These are phyloP conservation scores for Sinocyclocheilus anophthalmus DNA, from an alignment of 2,113 vertebrate species.

Conservation along the genomic window DNA sequence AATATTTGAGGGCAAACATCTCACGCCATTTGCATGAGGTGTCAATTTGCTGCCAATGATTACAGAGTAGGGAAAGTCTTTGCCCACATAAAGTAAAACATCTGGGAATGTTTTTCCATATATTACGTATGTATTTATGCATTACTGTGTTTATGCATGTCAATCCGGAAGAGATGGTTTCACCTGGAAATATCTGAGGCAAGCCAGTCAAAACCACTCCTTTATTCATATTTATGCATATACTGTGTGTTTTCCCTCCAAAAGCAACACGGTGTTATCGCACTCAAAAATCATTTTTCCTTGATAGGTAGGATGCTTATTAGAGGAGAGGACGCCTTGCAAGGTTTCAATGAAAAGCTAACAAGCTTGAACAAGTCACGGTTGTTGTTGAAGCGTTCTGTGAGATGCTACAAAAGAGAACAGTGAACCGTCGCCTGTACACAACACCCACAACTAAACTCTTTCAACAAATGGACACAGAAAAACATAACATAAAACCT, in stretches of 20 bases:
- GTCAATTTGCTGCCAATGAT: conserved; percentile 58
- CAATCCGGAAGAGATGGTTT: conserved; percentile 44
- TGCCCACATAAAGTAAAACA: conserved; percentile 57
- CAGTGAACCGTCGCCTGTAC: not conserved
- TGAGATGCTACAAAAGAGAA: not conserved
- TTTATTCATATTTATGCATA: conserved; percentile 54
- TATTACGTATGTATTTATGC: conserved; percentile 66
- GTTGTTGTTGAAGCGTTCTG: not conserved
- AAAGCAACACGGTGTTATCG: conserved; percentile 11
- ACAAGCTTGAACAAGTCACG: conserved; percentile 35
- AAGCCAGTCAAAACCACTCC: conserved; percentile 47
- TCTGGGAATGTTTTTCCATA: conserved; percentile 52
- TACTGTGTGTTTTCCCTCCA: not conserved
- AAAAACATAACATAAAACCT: not conserved
- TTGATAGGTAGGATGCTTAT: conserved; percentile 34
- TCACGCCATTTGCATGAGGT: conserved; percentile 61
- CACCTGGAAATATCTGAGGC: conserved; percentile 39
- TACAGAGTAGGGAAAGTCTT: conserved; percentile 52
- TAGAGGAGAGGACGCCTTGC: not conserved
- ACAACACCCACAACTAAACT: not conserved
- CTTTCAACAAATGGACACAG: not conserved
- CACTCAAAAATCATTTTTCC: conserved; percentile 30
- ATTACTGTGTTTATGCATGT: conserved; percentile 61
- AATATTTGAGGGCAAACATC: conserved; percentile 64
- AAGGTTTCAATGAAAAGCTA: conserved; percentile 35